Conservation (phyloP, 2,797 vertebrate species). For the Liasis olivaceus region DNA sequence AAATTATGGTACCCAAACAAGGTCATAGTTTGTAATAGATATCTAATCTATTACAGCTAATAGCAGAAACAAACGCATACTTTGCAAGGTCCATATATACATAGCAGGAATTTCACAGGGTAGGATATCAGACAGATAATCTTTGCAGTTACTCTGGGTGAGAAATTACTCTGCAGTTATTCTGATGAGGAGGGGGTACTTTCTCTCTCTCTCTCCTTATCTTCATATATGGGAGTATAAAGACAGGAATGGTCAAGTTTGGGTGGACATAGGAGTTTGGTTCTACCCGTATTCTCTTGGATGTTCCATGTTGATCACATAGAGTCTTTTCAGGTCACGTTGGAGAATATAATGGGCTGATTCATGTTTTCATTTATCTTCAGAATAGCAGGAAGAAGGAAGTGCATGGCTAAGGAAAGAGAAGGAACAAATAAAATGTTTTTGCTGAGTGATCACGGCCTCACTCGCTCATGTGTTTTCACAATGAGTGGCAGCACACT, state of each 20-base stretch:
- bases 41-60: not conserved
- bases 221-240: constrained; percentile 24
- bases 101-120: not conserved
- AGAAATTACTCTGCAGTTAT: not conserved
- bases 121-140: not conserved
- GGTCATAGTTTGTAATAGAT: not conserved
- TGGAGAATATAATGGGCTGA: constrained; percentile 56
- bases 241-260: constrained; percentile 44
- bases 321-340: constrained; percentile 53
- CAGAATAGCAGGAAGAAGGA: constrained; percentile 54
- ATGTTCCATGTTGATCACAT: constrained; percentile 60
- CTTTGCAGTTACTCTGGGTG: not conserved
- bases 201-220: not conserved
- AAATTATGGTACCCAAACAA: not conserved
- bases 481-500: not conserved
- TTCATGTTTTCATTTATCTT: constrained; percentile 50
- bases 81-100: not conserved
- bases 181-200: constrained; percentile 42
- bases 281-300: constrained; percentile 39
- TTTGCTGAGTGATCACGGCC: not conserved
- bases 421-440: constrained; percentile 14
- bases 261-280: constrained; percentile 37
- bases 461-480: not conserved
- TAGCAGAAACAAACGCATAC: constrained; percentile 32
- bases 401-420: not conserved